A percentile compares a stretch with the other conserved stretches of the same genome.
Conservation (phyloP, 2,888 invertebrate species). For the Melieria omissa region DNA sequence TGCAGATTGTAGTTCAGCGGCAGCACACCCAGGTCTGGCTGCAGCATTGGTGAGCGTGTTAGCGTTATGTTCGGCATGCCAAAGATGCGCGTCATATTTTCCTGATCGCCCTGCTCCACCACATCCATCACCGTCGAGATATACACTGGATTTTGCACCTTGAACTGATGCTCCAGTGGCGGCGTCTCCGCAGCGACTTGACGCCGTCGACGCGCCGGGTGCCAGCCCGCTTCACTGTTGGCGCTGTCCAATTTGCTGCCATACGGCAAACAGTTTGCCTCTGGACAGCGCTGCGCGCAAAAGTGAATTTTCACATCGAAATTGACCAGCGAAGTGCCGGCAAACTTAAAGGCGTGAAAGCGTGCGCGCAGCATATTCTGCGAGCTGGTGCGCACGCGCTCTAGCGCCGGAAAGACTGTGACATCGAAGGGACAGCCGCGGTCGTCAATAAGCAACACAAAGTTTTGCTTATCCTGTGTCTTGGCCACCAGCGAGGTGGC, state of each 20-base stretch:
- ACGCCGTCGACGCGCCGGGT: slow-evolving; percentile 28
- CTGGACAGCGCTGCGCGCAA: slow-evolving; percentile 76
- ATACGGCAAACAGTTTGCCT: slow-evolving; percentile 69
- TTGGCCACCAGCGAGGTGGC: slow-evolving; percentile 85
- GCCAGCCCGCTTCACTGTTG: neutral
- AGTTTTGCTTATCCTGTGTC: slow-evolving; percentile 79
- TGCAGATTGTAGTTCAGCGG: slow-evolving; percentile 71
- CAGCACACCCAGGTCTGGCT: slow-evolving; percentile 51
- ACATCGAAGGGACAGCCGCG: slow-evolving; percentile 83
- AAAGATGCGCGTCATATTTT: slow-evolving; percentile 15
- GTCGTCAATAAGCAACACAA: slow-evolving; percentile 76
- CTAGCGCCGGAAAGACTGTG: slow-evolving; percentile 69
- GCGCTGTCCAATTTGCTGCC: slow-evolving; percentile 36
- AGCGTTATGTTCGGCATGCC: neutral
- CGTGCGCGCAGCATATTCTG: slow-evolving; percentile 70
- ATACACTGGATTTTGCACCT: slow-evolving; percentile 61
- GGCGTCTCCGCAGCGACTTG: slow-evolving; percentile 33
- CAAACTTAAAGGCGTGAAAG: slow-evolving; percentile 89
- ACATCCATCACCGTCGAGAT: slow-evolving; percentile 62
- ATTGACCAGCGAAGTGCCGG: slow-evolving; percentile 82
- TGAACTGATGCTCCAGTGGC: slow-evolving; percentile 45
- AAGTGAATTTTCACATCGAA: slow-evolving; percentile 86
- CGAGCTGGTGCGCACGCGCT: slow-evolving; percentile 60
- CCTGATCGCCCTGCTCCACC: slow-evolving; percentile 16
- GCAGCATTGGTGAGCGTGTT: neutral